phyloP scores from a whole-genome alignment of 2,888 invertebrate genomes.

The Clanis bilineata region DNA sequence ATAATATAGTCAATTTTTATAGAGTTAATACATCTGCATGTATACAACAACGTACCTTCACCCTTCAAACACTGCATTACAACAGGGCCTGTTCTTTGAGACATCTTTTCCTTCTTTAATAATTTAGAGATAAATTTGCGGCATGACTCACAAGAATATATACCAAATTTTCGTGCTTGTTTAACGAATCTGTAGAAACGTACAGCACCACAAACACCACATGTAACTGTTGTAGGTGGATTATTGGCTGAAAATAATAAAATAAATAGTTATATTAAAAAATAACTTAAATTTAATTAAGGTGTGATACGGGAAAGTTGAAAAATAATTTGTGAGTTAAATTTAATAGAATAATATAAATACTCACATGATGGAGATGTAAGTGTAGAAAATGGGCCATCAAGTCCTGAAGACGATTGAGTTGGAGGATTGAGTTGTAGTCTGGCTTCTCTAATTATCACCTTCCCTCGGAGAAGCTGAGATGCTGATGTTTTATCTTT shows the following conservation, averaged over 20 bases:
- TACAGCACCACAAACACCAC: conserved; percentile 90
- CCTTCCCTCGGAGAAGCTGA: conserved; percentile 84
- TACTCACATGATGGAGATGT: conserved; percentile 68
- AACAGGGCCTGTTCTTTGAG: conserved; percentile 78
- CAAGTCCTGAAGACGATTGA: conserved; percentile 72
- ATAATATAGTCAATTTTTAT: background rate
- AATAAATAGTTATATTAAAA: too few relatives aligned
- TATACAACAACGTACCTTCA: conserved; percentile 69
- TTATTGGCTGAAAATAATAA: conserved; percentile 67
- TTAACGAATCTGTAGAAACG: conserved; percentile 89
- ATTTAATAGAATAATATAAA: background rate
- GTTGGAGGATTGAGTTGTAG: conserved; percentile 81
- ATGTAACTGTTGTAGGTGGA: conserved; percentile 85
- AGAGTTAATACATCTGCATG: background rate
- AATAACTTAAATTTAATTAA: too few relatives aligned
- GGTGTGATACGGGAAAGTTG: background rate
- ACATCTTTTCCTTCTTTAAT: conserved; percentile 85
- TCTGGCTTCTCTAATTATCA: conserved; percentile 86
- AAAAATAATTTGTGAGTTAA: too few relatives aligned
- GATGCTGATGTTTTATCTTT: conserved; percentile 71
- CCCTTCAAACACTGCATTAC: conserved; percentile 86
- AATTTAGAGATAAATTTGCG: conserved; percentile 93
- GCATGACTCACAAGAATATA: conserved; percentile 92
- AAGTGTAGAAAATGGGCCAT: conserved; percentile 85
- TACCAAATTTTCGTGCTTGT: conserved; percentile 92